A percentile compares a stretch with the other conserved stretches of the same genome.
phyloP scores from a whole-genome alignment of 2,888 invertebrate species.

The Ormia ochracea region DNA sequence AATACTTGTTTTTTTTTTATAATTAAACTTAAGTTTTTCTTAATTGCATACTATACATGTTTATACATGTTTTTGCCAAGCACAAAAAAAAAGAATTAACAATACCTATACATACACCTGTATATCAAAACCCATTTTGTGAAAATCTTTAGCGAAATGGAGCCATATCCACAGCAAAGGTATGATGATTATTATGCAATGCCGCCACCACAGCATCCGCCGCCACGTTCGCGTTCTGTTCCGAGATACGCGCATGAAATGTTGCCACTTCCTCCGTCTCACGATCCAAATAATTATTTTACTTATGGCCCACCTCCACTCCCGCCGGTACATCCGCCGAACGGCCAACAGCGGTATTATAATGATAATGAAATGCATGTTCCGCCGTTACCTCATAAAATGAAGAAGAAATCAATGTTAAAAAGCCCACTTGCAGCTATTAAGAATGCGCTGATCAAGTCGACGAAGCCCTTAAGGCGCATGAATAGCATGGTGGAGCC shows the following conservation, averaged over 20 bases:
- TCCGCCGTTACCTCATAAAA: constrained; percentile 72
- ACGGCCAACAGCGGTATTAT: constrained; percentile 69
- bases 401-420: constrained; percentile 75
- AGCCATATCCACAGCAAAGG: constrained; percentile 72
- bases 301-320: constrained; percentile 64
- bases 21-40: background rate
- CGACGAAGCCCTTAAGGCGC: constrained; percentile 74
- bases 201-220: constrained; percentile 69
- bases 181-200: constrained; percentile 74
- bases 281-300: constrained; percentile 71
- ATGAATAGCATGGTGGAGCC: constrained; percentile 77
- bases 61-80: background rate
- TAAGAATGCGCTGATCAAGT: constrained; percentile 75
- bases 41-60: constrained; percentile 3
- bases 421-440: constrained; percentile 75
- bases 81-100: background rate
- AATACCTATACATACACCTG: constrained; percentile 18
- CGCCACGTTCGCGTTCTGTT: constrained; percentile 68
- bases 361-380: constrained; percentile 68
- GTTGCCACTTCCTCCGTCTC: constrained; percentile 64
- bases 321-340: constrained; percentile 59
- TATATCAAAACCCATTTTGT: constrained; percentile 37
- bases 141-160: constrained; percentile 75
- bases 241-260: constrained; percentile 65
- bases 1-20: background rate